Evolutionary conservation across 2,888 invertebrate genomes (phyloP), one percentile per base, ranked within the genome.

Genomic region (Orthosia incerta): DNA sequence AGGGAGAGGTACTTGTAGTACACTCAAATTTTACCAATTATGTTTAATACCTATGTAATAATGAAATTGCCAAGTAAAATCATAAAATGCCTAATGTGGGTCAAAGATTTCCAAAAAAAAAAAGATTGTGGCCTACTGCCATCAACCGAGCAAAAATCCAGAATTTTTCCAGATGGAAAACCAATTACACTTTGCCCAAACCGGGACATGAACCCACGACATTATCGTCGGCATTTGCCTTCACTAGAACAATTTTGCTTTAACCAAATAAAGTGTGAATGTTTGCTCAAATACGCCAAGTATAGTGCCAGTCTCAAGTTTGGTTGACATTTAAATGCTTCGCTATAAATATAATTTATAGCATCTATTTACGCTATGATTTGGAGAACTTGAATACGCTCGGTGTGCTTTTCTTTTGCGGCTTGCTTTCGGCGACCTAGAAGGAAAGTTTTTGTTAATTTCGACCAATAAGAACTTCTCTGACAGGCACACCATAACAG

Each of bases 301-400:
- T 31, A 13, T 13, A 18, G 2, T 45, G 16, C 59, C 77, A 86
- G 74, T 68, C 73, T 62, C 57, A 79, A 50, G 71, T 82, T 85
- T 78, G 55, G 26, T 73, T 45, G 61, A n/a, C 71, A 65, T 48
- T 57, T 82, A 82, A 82, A 82, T 81, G 82, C 81, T 55, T 26
- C 16, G 56, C 82, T 81, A 81, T 76, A 68, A 75, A 75, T 55
- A 46, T 20, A 64, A 71, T 56, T 64, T 75, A 82, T 56, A 82
- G 79, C 65, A 18, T 62, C 53, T 72, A 66, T 51, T 73, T 78
- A 61, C 74, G 89, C 90, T 94, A 97, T 87, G 96, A 97, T 94
- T 97, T 97, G 82, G 97, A 97, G 86, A 97, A 97, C 89, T 97
- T 97, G 89, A 97, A 97, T n/a, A 97, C 97, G 69, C 97, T 97